These are phyloP conservation scores for Phrynocephalus guinanensis DNA, from an alignment of 2,797 vertebrate genomes.

Conservation along the genomic window DNA sequence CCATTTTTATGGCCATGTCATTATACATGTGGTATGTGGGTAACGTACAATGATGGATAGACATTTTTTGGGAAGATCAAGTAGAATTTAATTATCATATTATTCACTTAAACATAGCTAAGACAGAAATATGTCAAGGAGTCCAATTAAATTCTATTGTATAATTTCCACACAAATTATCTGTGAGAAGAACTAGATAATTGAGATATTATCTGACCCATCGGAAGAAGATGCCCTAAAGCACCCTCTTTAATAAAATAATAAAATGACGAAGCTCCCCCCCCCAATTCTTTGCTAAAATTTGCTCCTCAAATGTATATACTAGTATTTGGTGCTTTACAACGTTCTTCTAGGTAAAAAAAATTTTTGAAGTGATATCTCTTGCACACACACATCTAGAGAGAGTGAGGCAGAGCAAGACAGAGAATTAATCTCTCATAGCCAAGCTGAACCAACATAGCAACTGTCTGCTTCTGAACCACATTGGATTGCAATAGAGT, in stretches of 20 bases:
- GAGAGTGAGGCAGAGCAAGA: no score
- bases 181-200: no score
- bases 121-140: not conserved
- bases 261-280: no score
- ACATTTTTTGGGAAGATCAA: not conserved
- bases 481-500: not conserved
- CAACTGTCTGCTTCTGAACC: not conserved
- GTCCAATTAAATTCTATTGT: not conserved
- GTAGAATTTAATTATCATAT: not conserved
- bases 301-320: no score
- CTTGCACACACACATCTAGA: not conserved
- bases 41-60: not conserved
- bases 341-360: not conserved
- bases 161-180: no score
- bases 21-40: not conserved
- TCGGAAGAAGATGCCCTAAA: no score
- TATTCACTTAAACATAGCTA: not conserved
- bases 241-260: no score
- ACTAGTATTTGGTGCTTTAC: not conserved
- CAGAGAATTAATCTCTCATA: no score
- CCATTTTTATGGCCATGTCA: not conserved
- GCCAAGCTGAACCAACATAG: not conserved
- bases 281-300: no score
- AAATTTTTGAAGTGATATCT: not conserved
- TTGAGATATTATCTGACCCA: no score